Base-by-base conservation (phyloP, 2,888 invertebrate genomes). In the Pyrocoelia pectoralis region DNA sequence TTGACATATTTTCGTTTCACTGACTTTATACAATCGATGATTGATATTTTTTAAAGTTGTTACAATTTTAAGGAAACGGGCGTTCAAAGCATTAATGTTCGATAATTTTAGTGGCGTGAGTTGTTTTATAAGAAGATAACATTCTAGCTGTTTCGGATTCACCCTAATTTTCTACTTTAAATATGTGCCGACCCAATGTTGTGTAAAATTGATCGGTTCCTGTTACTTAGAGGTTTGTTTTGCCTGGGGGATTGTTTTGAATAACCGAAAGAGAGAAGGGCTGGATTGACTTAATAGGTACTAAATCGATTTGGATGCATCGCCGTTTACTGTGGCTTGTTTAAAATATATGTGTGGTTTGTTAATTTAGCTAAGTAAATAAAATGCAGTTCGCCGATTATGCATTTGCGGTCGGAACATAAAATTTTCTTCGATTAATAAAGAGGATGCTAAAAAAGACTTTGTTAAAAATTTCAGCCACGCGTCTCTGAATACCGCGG, bases 131-230 rank as follows among this genome's bases (percentile, higher is more conserved):
- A 63, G 62, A 62, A 59, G 59, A 59, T 62, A 62, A 60, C 51
- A 46, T 61, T 50, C 56, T n/a, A n/a, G n/a, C n/a, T 57, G 46
- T 46, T 46, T 46, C 18, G 14, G 46, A 28, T 60, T 65, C 59
- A 66, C 68, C 67, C 67, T 53, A 67, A 61, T 69, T 69, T 62
- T 56, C 56, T 43, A 61, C 63, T 71, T 69, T 63, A 70, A 71
- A 71, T 72, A 72, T 68, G 70, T 70, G 68, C 61, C 63, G 65
- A 70, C 55, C 71, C 80, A 79, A 80, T 81, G 78, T 77, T 74
- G 73, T 77, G 80, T 78, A 77, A 81, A 81, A 81, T 81, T 80
- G 80, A 81, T 81, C 79, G 79, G 79, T 78, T 80, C 77, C 73
- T 70, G 70, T 68, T 70, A 65, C 66, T 73, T 74, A 33, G 24